Conservation (phyloP, 2,113 vertebrate genomes). For the Diphyllodes magnificus region DNA sequence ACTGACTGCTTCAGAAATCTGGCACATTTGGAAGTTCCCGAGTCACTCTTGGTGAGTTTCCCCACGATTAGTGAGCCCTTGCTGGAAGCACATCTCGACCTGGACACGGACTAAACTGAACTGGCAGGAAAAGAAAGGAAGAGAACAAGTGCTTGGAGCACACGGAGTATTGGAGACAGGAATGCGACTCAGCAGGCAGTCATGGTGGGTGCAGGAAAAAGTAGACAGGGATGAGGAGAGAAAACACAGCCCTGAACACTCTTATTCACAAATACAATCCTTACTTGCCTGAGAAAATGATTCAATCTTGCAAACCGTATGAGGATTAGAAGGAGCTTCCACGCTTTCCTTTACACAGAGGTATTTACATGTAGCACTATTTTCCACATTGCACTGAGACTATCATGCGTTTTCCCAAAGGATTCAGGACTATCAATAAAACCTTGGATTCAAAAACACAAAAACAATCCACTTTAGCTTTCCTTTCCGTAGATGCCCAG, state of each 20-base stretch:
- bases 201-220: background rate
- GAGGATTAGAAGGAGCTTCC: background rate
- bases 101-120: background rate
- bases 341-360: background rate
- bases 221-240: background rate
- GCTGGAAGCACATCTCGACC: background rate
- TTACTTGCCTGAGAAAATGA: background rate
- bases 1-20: background rate
- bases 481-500: background rate
- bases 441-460: background rate
- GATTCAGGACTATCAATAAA: background rate
- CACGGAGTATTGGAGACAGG: fast-evolving
- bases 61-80: background rate
- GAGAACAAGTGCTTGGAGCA: background rate
- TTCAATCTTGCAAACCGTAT: background rate
- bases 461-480: background rate
- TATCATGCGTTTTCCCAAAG: background rate
- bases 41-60: background rate
- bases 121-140: background rate
- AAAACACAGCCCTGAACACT: background rate
- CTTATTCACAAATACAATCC: background rate
- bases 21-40: background rate
- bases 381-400: background rate
- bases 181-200: background rate
- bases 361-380: background rate